Percentiles rank a stretch among this genome's conserved stretches.
phyloP scores from a whole-genome alignment of 1,140 invertebrate species.

The Drosophila kanapiae region DNA sequence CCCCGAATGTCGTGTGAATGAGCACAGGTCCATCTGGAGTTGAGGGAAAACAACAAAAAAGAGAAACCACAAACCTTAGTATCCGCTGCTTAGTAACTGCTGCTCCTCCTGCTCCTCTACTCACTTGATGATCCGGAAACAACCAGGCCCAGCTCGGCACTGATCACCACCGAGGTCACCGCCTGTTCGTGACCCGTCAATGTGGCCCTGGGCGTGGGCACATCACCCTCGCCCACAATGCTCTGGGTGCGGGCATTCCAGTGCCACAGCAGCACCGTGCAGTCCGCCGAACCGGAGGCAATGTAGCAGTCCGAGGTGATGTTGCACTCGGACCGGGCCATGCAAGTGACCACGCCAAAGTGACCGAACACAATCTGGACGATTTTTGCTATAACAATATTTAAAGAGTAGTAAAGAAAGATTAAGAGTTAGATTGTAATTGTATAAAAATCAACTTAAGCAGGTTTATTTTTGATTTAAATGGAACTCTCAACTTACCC shows the following conservation, averaged over 20 bases:
- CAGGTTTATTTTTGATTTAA: no score
- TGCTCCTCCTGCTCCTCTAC: background rate
- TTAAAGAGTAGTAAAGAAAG: slow-evolving; percentile 55
- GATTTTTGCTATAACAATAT: slow-evolving; percentile 91
- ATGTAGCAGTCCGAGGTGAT: slow-evolving; percentile 99
- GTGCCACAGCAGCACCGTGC: slow-evolving; percentile 98
- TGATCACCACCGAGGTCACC: slow-evolving; percentile 97
- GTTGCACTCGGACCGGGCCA: slow-evolving; percentile 98
- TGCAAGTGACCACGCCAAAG: slow-evolving; percentile 98
- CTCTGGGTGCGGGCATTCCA: slow-evolving; percentile 98
- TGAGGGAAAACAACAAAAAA: no score
- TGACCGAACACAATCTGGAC: slow-evolving; percentile 99
- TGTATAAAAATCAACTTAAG: no score
- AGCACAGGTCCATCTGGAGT: slow-evolving; percentile 95
- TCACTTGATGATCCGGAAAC: slow-evolving; percentile 95
- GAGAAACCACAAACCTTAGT: background rate
- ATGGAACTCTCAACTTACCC: slow-evolving; percentile 87
- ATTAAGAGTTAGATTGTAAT: no score
- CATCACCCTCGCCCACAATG: slow-evolving; percentile 97
- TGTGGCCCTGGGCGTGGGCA: slow-evolving; percentile 97
- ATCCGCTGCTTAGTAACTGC: no score
- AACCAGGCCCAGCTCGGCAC: slow-evolving; percentile 98
- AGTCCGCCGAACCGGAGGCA: slow-evolving; percentile 98
- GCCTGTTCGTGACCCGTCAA: slow-evolving; percentile 98
- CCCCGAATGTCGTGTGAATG: slow-evolving; percentile 99